These are phyloP conservation scores for Cyrtonyx montezumae DNA, from an alignment of 2,113 vertebrate genomes.

Conservation along the genomic window DNA sequence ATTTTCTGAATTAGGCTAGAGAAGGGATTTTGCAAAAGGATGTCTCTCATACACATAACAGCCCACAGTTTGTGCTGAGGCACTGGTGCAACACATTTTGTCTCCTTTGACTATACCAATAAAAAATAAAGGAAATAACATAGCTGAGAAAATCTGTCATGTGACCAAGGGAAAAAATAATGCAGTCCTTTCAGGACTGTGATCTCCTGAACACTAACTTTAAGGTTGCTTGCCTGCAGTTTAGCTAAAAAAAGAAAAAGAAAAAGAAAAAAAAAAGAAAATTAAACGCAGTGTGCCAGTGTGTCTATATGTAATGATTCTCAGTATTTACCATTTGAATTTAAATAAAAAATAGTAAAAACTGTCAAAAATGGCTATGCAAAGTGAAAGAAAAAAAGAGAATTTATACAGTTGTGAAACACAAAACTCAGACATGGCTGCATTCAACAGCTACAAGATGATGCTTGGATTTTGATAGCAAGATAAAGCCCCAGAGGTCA, in stretches of 20 bases:
- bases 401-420: neutral
- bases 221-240: neutral
- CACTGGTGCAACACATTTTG: neutral
- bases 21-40: neutral
- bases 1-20: neutral
- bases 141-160: neutral
- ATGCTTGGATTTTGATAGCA: neutral
- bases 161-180: neutral
- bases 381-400: neutral
- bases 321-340: neutral
- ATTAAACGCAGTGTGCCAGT: accelerated
- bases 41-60: neutral
- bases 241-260: neutral
- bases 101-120: neutral
- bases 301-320: neutral
- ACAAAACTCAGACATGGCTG: neutral
- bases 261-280: neutral
- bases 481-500: accelerated
- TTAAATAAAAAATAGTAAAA: neutral
- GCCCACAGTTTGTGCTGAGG: accelerated
- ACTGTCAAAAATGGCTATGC: neutral
- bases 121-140: neutral
- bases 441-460: neutral
- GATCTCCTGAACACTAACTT: neutral
- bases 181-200: accelerated